Evolutionary conservation across 2,113 vertebrate genomes (phyloP).

Genomic region (Anarhynchus alexandrinus): DNA sequence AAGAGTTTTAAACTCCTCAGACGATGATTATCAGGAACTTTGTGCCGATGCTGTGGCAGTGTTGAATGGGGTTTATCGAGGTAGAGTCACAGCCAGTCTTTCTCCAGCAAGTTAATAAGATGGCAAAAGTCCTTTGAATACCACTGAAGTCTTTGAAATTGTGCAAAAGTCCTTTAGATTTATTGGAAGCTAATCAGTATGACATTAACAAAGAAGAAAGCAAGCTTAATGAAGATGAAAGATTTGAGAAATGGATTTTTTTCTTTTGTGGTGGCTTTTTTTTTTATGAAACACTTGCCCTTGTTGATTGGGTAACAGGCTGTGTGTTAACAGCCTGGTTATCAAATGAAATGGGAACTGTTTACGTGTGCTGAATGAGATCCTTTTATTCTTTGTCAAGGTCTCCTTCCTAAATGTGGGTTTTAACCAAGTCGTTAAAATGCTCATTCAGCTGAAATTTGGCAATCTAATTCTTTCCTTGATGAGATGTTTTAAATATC

Average conservation of each 20-base stretch:
- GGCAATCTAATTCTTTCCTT: not conserved
- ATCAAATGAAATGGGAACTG: not conserved
- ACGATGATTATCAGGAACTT: not conserved
- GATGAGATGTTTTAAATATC: slow-evolving; percentile 6
- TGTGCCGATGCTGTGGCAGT: not conserved
- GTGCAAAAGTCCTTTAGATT: slow-evolving; percentile 29
- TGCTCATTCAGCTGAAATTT: slow-evolving; percentile 2
- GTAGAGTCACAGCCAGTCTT: not conserved
- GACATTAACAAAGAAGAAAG: slow-evolving; percentile 47
- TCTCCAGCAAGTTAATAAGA: not conserved
- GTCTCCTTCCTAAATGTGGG: not conserved
- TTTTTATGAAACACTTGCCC: not conserved
- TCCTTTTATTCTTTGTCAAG: not conserved
- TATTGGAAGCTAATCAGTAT: slow-evolving; percentile 24
- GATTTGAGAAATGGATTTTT: not conserved
- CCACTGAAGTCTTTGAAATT: slow-evolving; percentile 13
- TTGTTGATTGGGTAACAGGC: not conserved
- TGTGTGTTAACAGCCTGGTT: not conserved
- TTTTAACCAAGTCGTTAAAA: not conserved
- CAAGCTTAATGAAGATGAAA: slow-evolving; percentile 48
- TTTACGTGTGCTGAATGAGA: not conserved
- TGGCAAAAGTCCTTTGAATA: not conserved
- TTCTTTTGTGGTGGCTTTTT: not conserved
- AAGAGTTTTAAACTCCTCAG: not conserved
- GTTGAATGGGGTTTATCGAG: not conserved